Evolutionary conservation across 1,140 invertebrate genomes (phyloP).

Genomic region (Diabrotica undecimpunctata): DNA sequence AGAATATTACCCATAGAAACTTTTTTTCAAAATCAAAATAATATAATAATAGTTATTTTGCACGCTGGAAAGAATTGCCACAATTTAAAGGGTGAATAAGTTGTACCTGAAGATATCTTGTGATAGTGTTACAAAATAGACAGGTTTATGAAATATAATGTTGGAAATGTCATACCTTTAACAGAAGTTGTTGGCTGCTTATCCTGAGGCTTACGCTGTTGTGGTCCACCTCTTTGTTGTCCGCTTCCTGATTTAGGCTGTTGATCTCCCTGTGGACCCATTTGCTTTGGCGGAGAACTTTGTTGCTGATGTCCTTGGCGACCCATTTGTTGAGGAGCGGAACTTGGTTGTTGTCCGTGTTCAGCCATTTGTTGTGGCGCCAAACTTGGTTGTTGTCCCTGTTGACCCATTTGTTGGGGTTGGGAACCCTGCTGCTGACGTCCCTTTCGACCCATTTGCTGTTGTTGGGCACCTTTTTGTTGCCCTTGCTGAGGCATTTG

Average conservation of each 20-base stretch:
- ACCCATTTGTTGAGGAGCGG: not conserved
- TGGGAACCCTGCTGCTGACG: no score
- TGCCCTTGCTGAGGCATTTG: slow-evolving; percentile 11
- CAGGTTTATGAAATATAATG: not conserved
- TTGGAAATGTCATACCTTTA: not conserved
- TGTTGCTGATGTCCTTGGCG: not conserved
- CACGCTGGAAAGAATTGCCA: not conserved
- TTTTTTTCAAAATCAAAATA: no score
- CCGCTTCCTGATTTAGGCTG: not conserved
- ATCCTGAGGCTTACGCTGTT: not conserved
- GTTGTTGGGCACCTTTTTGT: slow-evolving; percentile 17
- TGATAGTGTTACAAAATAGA: not conserved
- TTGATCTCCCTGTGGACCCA: not conserved
- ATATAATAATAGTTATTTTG: not conserved
- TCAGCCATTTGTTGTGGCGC: slow-evolving; percentile 5
- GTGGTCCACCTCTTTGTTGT: slow-evolving; percentile 1
- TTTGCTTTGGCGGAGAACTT: no score
- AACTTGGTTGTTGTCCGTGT: no score
- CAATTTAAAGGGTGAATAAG: not conserved
- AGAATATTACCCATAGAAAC: no score
- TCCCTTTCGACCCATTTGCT: not conserved
- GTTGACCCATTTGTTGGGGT: no score
- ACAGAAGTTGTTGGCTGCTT: not conserved
- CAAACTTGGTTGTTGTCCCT: not conserved
- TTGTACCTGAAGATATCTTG: not conserved